Evolutionary conservation across 2,113 vertebrate genomes (phyloP), one percentile per base, ranked within the genome.

Genomic region (Pampusana beccarii): DNA sequence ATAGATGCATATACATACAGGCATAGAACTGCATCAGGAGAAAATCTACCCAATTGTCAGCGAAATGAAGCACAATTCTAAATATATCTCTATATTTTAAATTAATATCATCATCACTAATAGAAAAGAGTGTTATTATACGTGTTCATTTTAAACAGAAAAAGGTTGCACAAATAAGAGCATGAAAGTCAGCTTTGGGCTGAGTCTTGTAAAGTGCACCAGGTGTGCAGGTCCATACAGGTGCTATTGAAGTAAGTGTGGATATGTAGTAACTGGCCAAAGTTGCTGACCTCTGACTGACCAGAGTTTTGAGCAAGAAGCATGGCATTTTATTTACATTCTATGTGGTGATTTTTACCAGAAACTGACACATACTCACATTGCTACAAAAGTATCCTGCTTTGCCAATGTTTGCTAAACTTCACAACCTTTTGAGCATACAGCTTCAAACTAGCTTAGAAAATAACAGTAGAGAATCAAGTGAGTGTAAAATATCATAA

Each of bases 1-100:
- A 33, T 3, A 61, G 13, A 21, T 0, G 80, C 10, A 56, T 0
- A 64, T 12, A 46, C 6, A 42, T 5, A 34, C 2, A 66, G 44
- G 16, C 20, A 69, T 28, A 53, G 20, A 86, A 80, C 17, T 56
- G 3, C 28, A 44, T 67, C 15, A 51, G n/a, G 77, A 81, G 25
- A 86, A 92, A 93, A 28, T 44, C 8, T 36, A n/a, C 11, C 29
- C 16, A 67, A 3, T 79, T 74, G 36, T 42, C 42, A 31, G 24
- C 82, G 66, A 61, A 92, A 90, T 50, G 0, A 62, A 60, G 31
- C 18, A 19, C 16, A 65, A 65, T 74, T 86, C 36, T 50, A 60
- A 70, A 34, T 36, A 19, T 42, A 17, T 33, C 17, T 36, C 26
- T 65, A 7, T 66, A 36, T 54, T 85, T 83, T 38, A 44, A 60